These are phyloP conservation scores for Bembecia ichneumoniformis DNA, from an alignment of 2,888 invertebrate species.

Conservation along the genomic window DNA sequence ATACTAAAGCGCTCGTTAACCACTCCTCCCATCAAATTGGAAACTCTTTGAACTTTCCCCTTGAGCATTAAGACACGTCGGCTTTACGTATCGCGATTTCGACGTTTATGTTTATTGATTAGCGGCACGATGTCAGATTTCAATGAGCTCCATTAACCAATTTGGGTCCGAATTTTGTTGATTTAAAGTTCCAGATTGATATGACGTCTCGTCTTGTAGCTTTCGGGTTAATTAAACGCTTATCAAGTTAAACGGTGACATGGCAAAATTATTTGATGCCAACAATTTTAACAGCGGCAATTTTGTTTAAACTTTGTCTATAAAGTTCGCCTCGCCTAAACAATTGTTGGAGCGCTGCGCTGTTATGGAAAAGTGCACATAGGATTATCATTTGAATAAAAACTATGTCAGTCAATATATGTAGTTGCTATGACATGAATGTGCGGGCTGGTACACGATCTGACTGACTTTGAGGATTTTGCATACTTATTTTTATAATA, in stretches of 20 bases:
- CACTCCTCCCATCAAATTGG: slow-evolving; percentile 26
- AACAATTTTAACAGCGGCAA: neutral
- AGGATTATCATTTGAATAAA: too few species aligned
- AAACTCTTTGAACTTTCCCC: slow-evolving; percentile 60
- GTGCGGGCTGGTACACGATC: too few species aligned
- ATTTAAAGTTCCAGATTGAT: slow-evolving; percentile 35
- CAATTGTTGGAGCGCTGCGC: too few species aligned
- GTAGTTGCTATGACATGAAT: too few species aligned
- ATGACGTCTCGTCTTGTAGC: slow-evolving; percentile 30
- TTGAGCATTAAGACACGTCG: slow-evolving; percentile 35
- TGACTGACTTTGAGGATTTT: too few species aligned
- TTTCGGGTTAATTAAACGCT: slow-evolving; percentile 39
- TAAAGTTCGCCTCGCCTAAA: too few species aligned
- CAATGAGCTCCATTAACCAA: slow-evolving; percentile 66
- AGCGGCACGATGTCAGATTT: slow-evolving; percentile 45
- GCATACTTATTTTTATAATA: too few species aligned
- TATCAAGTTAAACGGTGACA: slow-evolving; percentile 21
- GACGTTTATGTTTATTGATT: slow-evolving; percentile 68
- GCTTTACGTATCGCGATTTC: slow-evolving; percentile 48
- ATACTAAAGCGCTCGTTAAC: neutral
- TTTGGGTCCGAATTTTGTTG: slow-evolving; percentile 48
- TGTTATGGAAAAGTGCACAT: too few species aligned
- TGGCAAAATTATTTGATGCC: neutral
- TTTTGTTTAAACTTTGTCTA: too few species aligned
- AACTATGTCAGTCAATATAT: too few species aligned